Evolutionary conservation across 2,113 vertebrate species (phyloP), one percentile per base, ranked within the genome.

Genomic region (Triplophysa rosa): DNA sequence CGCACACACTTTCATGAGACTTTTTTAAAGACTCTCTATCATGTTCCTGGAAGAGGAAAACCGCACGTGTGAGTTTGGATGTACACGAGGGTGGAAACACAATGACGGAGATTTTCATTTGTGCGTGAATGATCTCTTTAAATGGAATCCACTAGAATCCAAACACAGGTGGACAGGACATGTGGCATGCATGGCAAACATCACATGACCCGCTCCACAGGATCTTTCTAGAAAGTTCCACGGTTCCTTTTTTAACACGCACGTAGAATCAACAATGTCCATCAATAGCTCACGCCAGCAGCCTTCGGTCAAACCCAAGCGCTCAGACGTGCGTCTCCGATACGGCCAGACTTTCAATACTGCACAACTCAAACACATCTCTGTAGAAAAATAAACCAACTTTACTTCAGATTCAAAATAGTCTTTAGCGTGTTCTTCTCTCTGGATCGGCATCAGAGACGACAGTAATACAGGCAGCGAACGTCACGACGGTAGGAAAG

Each of bases 361-460:
- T 72, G 29, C 33, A 42, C 52, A 72, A 59, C 52, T 42, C 54
- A 1, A 72, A 37, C 67, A 64, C 24, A 23, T 37, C 29, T 74
- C 66, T 37, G 47, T 84, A 81, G 77, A 84, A 84, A 84, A 84
- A 84, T 84, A 84, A 80, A 82, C 78, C 70, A 62, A 63, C 45
- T 37, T 45, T 67, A 12, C 9, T 58, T 65, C 21, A 8, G 61
- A 76, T 76, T 64, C 45, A 76, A 76, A 76, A 76, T 63, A 74
- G 71, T 63, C 72, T 63, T 75, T 12, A 19, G 24, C 54, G 8
- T 23, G 2, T 42, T 19, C 21, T 21, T 52, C 26, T 54, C 37
- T 11, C 26, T n/a, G 47, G 19, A 17, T 23, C n/a, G n/a, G 56
- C n/a, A 59, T 74, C 71, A 74, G 56, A 26, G 37, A 62, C 13